Evolutionary conservation across 2,888 invertebrate species (phyloP), one percentile per base, ranked within the genome.

Genomic region (Synergus japonicus): DNA sequence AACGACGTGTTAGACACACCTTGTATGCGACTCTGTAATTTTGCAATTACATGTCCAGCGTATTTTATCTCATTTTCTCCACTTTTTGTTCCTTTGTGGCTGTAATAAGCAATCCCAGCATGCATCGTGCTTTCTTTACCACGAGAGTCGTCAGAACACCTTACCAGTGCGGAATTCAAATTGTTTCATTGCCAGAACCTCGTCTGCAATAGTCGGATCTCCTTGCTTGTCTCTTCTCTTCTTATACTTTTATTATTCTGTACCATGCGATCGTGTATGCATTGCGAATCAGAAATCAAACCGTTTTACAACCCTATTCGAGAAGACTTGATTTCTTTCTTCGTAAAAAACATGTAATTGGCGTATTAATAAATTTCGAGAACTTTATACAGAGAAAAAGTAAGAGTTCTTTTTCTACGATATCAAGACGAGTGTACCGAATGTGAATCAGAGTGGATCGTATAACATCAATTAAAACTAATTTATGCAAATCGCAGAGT

Each of bases 131-230:
- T 54, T 73, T 73, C 37, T 54, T 54, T n/a, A 37, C 73, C 73
- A 73, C 73, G 73, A 49, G 73, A 73, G 49, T 54, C 54, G 46
- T 73, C 73, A 54, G 73, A 73, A 60, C 37, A 37, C 37, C 73
- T 54, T 73, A 37, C 54, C 54, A 49, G 73, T 54, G 73, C n/a
- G 78, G 82, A 83, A 82, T 84, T 83, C 80, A 82, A 84, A 84
- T 84, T 81, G 84, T 84, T 83, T 84, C 83, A 84, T 84, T 83
- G 82, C 81, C 79, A 80, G 77, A 54, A 64, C 41, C 64, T 54
- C 44, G 49, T 29, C 76, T 73, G 64, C 22, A 69, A 78, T 54
- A 18, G n/a, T 37, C 46, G 60, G 46, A 46, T 76, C 76, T 76
- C 64, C 58, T n/a, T 69, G 7, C 15, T 15, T 76, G 44, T 44